A percentile compares a stretch with the other conserved stretches of the same genome.
These are phyloP conservation scores for Barnardius zonarius DNA, from an alignment of 2,113 vertebrate species.

Conservation along the genomic window DNA sequence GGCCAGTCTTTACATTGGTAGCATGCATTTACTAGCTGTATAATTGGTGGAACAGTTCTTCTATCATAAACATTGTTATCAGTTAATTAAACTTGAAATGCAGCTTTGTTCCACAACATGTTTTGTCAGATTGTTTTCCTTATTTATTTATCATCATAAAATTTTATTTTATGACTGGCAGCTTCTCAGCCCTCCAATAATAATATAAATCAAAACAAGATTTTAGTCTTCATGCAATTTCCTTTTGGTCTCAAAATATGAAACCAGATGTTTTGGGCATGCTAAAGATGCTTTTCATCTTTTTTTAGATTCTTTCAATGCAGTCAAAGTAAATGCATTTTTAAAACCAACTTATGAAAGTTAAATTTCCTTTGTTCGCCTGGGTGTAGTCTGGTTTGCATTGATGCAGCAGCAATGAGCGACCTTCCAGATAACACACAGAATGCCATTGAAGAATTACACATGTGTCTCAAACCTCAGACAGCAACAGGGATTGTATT, in stretches of 20 bases:
- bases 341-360: slow-evolving; percentile 85
- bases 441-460: slow-evolving; percentile 72
- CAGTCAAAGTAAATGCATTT: slow-evolving; percentile 90
- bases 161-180: slow-evolving; percentile 85
- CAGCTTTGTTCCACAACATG: slow-evolving; percentile 82
- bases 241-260: slow-evolving; percentile 89
- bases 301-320: slow-evolving; percentile 79
- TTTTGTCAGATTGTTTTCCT: slow-evolving; percentile 81
- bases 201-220: slow-evolving; percentile 97
- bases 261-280: slow-evolving; percentile 98
- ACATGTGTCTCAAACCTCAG: slow-evolving; percentile 69
- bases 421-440: slow-evolving; percentile 80
- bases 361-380: slow-evolving; percentile 90
- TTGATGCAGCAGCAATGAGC: slow-evolving; percentile 85
- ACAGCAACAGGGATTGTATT: slow-evolving; percentile 70
- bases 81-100: slow-evolving; percentile 87
- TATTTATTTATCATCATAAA: slow-evolving; percentile 88
- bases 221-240: slow-evolving; percentile 95
- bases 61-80: slow-evolving; percentile 86
- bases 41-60: slow-evolving; percentile 85
- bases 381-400: slow-evolving; percentile 93
- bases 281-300: slow-evolving; percentile 95
- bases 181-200: slow-evolving; percentile 85
- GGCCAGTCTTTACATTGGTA: slow-evolving; percentile 65
- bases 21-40: slow-evolving; percentile 75